Percentiles rank a stretch among this genome's conserved stretches.
phyloP scores from a whole-genome alignment of 2,797 vertebrate species.

The Karalla daura region DNA sequence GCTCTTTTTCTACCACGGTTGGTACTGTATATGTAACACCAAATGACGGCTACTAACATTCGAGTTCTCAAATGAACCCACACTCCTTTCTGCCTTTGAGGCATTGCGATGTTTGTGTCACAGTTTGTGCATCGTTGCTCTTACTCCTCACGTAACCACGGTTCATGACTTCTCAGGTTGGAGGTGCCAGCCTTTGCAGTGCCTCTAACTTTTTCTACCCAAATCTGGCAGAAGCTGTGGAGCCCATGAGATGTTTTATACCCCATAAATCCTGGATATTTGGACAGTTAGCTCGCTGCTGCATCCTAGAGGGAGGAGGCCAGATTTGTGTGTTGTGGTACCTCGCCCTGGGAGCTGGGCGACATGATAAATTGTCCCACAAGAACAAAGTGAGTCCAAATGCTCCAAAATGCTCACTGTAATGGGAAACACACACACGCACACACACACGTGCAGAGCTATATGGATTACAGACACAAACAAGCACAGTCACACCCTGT shows the following conservation, averaged over 20 bases:
- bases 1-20: neutral
- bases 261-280: constrained; percentile 70
- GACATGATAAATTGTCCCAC: constrained; percentile 70
- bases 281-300: constrained; percentile 52
- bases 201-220: constrained; percentile 1
- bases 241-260: constrained; percentile 44
- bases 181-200: constrained; percentile 1
- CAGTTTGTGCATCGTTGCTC: neutral
- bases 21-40: too few species aligned
- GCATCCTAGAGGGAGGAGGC: constrained; percentile 48
- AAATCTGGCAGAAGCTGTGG: constrained; percentile 32
- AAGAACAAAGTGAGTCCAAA: constrained; percentile 57
- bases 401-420: constrained; percentile 56
- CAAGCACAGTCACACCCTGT: neutral
- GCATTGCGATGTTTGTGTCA: too few species aligned
- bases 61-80: too few species aligned
- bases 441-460: neutral
- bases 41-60: too few species aligned
- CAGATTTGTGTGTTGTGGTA: constrained; percentile 69
- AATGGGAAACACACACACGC: constrained; percentile 2
- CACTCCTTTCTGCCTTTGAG: too few species aligned
- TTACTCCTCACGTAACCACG: neutral
- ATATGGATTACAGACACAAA: neutral
- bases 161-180: neutral
- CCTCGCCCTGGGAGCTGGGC: constrained; percentile 48